Evolutionary conservation across 2,113 vertebrate species (phyloP), one percentile per base, ranked within the genome.

Genomic region (Saiga tatarica): DNA sequence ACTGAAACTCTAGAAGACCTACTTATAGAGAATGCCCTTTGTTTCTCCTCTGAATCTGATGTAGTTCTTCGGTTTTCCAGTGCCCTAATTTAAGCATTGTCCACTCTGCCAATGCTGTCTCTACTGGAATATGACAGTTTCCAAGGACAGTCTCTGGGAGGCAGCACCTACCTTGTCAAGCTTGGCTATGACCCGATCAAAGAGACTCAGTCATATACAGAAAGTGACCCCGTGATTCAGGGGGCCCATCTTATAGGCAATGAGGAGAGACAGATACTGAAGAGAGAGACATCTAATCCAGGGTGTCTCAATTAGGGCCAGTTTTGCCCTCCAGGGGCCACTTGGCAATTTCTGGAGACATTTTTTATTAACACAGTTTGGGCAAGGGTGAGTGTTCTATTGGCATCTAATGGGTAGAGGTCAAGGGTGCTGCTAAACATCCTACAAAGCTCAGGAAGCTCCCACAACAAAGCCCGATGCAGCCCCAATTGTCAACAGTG

Each of bases 21-120:
- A 89, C 83, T 91, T 98, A 97, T 97, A 92, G 99, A 98, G 97
- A 98, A 96, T 62, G 17, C 28, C 91, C 96, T 98, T 98, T 99
- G 98, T 98, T 96, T 98, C 97, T 95, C n/a, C 97, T 98, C 97
- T 78, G 94, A 98, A 96, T 16, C 97, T 64, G 76, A 94, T 95
- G 97, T 76, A 25, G 79, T 97, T 97, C 67, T 97, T 91, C 79
- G 82, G 85, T 97, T 98, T 98, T 98, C 19, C 64, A 93, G 83
- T 76, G 95, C 86, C 71, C 96, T 95, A 30, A 96, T 89, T 97
- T 98, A 95, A 93, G 25, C 6, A 2, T 64, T 17, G 45, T 74
- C 84, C n/a, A 11, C 11, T 55, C 84, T 45, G 36, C 62, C 3
- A 21, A 57, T 36, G 47, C 36, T 45, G 30, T 25, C 91, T 87